phyloP scores from a whole-genome alignment of 92 coral and sea anemone species.

The Scolanthus callimorphus region DNA sequence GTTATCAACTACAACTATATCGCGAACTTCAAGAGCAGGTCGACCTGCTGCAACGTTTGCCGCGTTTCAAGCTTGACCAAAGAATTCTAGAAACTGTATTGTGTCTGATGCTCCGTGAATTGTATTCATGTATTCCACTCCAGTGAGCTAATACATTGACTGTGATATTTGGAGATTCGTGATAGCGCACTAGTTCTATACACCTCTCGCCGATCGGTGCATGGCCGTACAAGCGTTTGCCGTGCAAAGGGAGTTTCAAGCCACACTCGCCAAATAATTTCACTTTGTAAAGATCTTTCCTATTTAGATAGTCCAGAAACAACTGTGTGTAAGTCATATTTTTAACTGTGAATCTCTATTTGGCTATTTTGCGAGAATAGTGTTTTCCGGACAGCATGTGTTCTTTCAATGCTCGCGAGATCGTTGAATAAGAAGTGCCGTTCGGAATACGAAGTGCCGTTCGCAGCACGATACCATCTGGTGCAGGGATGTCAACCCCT shows the following conservation, averaged over 20 bases:
- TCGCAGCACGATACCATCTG: too few species aligned
- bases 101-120: slow-evolving; percentile 24
- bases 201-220: slow-evolving; percentile 29
- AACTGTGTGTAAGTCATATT: slow-evolving; percentile 47
- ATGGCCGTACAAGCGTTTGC: slow-evolving; percentile 33
- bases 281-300: slow-evolving; percentile 24
- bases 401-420: too few species aligned
- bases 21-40: slow-evolving; percentile 29
- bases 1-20: slow-evolving; percentile 6
- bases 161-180: slow-evolving; percentile 20
- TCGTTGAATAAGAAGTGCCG: too few species aligned
- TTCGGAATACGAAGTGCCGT: too few species aligned
- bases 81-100: slow-evolving; percentile 16
- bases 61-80: slow-evolving; percentile 14
- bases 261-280: slow-evolving; percentile 41
- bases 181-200: slow-evolving; percentile 23
- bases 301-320: slow-evolving; percentile 25
- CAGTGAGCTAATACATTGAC: slow-evolving; percentile 20
- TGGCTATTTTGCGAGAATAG: too few species aligned
- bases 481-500: too few species aligned
- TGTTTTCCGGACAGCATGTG: too few species aligned
- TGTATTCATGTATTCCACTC: slow-evolving; percentile 24
- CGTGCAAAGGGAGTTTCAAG: slow-evolving; percentile 11
- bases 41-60: slow-evolving; percentile 11
- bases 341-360: too few species aligned